These are phyloP conservation scores for Fregata magnificens DNA, from an alignment of 2,113 vertebrate genomes.

Conservation along the genomic window DNA sequence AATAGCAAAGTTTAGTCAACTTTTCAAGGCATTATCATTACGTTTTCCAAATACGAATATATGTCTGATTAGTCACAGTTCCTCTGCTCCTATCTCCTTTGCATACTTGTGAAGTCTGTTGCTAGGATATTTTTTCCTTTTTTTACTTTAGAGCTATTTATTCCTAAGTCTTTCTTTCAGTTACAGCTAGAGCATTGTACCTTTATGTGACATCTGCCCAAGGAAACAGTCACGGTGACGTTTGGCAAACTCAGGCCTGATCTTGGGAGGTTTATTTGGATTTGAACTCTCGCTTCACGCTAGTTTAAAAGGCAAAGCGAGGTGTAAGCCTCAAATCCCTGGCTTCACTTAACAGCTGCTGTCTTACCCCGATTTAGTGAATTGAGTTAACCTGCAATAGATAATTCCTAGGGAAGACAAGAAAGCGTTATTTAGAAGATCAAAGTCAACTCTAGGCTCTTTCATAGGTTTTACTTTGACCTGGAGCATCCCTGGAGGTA, in stretches of 20 bases:
- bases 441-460: not conserved
- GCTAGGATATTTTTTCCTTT: not conserved
- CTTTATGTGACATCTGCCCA: not conserved
- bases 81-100: not conserved
- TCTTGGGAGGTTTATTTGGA: not conserved
- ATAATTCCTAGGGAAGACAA: not conserved
- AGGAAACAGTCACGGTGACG: not conserved
- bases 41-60: not conserved
- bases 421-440: not conserved
- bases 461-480: not conserved
- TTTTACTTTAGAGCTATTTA: not conserved
- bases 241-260: not conserved
- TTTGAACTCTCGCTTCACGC: not conserved
- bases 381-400: not conserved
- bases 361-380: not conserved
- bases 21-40: not conserved
- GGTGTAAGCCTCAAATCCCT: not conserved
- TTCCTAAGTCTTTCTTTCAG: not conserved
- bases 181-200: not conserved
- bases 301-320: not conserved
- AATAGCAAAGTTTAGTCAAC: conserved; percentile 37
- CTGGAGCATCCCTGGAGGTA: not conserved
- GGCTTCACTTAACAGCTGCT: not conserved
- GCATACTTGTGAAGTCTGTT: not conserved
- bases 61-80: not conserved